These are phyloP conservation scores for Aythya baeri DNA, from an alignment of 2,113 vertebrate genomes.

Conservation along the genomic window DNA sequence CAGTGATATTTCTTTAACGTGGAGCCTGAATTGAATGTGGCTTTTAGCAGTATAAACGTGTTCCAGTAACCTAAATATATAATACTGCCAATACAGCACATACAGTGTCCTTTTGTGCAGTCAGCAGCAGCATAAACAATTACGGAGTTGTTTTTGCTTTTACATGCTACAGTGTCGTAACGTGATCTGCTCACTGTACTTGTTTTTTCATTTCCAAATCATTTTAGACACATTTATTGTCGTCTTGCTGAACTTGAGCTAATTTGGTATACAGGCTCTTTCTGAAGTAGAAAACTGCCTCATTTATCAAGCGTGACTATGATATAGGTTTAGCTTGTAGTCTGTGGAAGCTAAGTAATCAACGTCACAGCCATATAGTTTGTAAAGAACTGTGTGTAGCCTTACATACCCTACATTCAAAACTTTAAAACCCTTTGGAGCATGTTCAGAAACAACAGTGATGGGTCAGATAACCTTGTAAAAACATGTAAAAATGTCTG, in stretches of 20 bases:
- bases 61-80: background rate
- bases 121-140: background rate
- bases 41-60: background rate
- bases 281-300: background rate
- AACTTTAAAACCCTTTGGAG: background rate
- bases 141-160: background rate
- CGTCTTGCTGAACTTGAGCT: background rate
- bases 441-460: fast-evolving
- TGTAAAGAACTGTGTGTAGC: fast-evolving
- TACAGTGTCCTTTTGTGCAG: background rate
- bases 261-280: background rate
- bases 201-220: slow-evolving; percentile 18
- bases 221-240: background rate
- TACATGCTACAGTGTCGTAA: background rate
- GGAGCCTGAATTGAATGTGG: background rate
- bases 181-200: background rate
- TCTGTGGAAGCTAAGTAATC: background rate
- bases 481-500: background rate
- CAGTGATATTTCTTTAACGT: background rate
- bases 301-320: background rate
- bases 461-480: background rate
- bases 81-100: background rate
- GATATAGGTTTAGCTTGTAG: background rate
- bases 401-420: background rate
- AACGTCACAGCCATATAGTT: fast-evolving